Percentiles rank a stretch among this genome's conserved stretches.
Conservation (phyloP, 1,140 invertebrate species). For the Yoshiicerus persimilis region DNA sequence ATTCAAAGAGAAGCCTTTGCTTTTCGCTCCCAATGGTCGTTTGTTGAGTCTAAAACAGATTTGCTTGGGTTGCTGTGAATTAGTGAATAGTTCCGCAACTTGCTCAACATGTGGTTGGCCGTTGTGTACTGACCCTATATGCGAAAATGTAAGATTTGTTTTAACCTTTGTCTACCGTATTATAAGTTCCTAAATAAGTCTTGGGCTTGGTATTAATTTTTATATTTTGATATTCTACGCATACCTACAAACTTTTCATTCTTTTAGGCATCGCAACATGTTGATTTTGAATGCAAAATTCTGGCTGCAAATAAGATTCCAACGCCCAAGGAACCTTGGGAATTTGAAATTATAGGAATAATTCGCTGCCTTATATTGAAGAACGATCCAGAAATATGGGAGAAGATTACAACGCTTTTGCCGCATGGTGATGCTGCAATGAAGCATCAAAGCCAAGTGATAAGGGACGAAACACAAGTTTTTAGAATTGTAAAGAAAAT, state of each 20-base stretch:
- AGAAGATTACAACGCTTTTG: background rate
- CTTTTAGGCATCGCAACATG: background rate
- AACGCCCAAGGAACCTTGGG: background rate
- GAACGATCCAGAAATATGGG: background rate
- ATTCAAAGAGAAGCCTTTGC: slow-evolving; percentile 34
- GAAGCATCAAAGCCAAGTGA: background rate
- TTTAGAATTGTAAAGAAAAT: background rate
- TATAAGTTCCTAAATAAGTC: background rate
- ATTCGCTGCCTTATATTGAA: background rate
- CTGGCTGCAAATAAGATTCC: slow-evolving; percentile 5
- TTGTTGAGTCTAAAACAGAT: slow-evolving; percentile 36
- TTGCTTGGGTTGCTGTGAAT: slow-evolving; percentile 36
- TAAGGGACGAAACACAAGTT: background rate
- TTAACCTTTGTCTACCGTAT: background rate
- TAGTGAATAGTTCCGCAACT: slow-evolving; percentile 7
- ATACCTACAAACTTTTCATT: too few species aligned
- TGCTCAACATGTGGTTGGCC: slow-evolving; percentile 39
- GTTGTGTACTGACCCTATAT: slow-evolving; percentile 8
- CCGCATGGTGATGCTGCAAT: background rate
- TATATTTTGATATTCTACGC: too few species aligned
- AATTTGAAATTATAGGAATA: background rate
- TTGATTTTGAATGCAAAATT: slow-evolving; percentile 29
- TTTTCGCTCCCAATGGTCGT: slow-evolving; percentile 29
- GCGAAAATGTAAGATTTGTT: slow-evolving; percentile 33
- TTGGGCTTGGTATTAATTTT: background rate